Percentiles rank a stretch among this genome's conserved stretches.
Conservation (phyloP, 2,888 invertebrate genomes). For the Gasteruption jaculator region DNA sequence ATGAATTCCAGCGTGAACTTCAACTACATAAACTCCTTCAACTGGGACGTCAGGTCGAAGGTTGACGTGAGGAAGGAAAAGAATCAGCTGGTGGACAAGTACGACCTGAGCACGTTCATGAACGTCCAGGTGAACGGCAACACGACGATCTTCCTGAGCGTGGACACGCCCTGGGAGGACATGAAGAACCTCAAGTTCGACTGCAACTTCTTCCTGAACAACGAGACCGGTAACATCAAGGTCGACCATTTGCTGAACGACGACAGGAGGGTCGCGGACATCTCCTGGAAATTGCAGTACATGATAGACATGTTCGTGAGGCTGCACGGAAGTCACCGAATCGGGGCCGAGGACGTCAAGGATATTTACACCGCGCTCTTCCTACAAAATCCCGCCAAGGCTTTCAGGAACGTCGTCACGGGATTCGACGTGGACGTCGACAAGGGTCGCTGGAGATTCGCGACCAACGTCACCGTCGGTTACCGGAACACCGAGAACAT, state of each 20-base stretch:
- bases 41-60: slow-evolving; percentile 33
- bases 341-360: slow-evolving; percentile 41
- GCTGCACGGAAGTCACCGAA: slow-evolving; percentile 44
- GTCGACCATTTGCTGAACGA: slow-evolving; percentile 45
- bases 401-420: slow-evolving; percentile 52
- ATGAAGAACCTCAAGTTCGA: slow-evolving; percentile 46
- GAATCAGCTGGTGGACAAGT: slow-evolving; percentile 10
- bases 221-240: slow-evolving; percentile 40
- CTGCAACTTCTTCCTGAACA: slow-evolving; percentile 42
- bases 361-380: slow-evolving; percentile 52
- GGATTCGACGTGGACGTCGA: slow-evolving; percentile 60
- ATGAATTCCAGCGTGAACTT: slow-evolving; percentile 27
- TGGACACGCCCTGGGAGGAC: slow-evolving; percentile 50
- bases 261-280: slow-evolving; percentile 50
- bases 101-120: slow-evolving; percentile 31
- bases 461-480: slow-evolving; percentile 58
- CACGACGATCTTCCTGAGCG: slow-evolving; percentile 39
- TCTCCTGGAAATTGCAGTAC: slow-evolving; percentile 56
- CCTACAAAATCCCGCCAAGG: slow-evolving; percentile 56
- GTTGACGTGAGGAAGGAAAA: slow-evolving; percentile 11
- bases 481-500: slow-evolving; percentile 54
- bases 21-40: slow-evolving; percentile 34
- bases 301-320: slow-evolving; percentile 47
- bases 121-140: slow-evolving; percentile 41
- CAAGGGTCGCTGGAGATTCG: slow-evolving; percentile 57